phyloP scores from a whole-genome alignment of 2,113 vertebrate genomes.

The Pagrus major region DNA sequence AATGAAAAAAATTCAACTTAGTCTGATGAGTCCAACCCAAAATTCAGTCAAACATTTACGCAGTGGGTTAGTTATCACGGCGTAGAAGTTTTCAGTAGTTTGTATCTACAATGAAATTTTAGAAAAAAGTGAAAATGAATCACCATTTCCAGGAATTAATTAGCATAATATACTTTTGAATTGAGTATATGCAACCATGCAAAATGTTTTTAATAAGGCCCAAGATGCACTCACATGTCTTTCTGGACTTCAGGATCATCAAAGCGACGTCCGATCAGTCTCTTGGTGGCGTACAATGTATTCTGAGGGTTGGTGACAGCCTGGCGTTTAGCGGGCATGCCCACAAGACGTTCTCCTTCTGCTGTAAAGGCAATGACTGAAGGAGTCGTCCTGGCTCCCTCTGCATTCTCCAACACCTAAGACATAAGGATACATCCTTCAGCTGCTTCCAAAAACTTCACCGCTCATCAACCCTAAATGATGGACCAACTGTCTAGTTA shows the following conservation, averaged over 20 bases:
- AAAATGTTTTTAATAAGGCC: background rate
- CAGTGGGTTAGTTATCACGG: too few species aligned
- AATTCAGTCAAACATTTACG: background rate
- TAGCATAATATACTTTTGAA: background rate
- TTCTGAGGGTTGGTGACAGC: constrained; percentile 97
- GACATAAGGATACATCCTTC: background rate
- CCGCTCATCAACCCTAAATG: background rate
- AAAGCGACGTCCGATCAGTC: constrained; percentile 94
- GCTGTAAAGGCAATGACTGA: constrained; percentile 95
- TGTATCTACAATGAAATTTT: too few species aligned
- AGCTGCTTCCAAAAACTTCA: background rate
- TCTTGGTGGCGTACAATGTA: constrained; percentile 97
- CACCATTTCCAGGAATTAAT: too few species aligned
- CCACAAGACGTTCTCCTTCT: constrained; percentile 93
- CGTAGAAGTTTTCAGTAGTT: too few species aligned
- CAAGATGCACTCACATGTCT: constrained; percentile 89
- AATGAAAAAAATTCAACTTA: background rate
- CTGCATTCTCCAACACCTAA: constrained; percentile 96
- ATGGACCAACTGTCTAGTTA: too few species aligned
- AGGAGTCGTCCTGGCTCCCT: constrained; percentile 96
- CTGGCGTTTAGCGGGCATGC: constrained; percentile 98
- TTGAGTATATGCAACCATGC: background rate
- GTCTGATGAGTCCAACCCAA: too few species aligned
- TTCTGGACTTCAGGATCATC: constrained; percentile 97
- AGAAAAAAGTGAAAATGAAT: background rate